These are phyloP conservation scores for Taenioides sp. DNA, from an alignment of 2,797 vertebrate genomes.

Conservation along the genomic window DNA sequence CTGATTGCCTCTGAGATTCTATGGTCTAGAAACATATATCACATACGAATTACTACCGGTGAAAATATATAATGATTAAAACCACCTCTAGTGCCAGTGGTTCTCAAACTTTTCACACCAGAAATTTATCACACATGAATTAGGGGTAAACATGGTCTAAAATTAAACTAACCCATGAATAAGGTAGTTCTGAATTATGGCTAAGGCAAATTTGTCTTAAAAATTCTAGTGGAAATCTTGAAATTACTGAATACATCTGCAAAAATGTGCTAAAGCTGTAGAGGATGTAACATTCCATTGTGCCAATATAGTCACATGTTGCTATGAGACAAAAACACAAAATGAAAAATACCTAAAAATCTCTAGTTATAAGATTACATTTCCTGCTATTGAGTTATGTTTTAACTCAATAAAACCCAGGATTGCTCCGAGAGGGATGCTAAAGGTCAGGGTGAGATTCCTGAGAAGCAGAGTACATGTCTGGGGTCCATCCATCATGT, in stretches of 20 bases:
- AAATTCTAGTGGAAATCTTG: background rate
- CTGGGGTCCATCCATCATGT: constrained; percentile 16
- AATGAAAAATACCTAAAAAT: constrained; percentile 11
- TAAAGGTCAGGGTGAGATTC: constrained; percentile 30
- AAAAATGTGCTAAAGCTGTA: background rate
- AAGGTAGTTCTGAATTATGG: too few relatives aligned
- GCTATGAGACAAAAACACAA: background rate
- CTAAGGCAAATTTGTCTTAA: background rate
- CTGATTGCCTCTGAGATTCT: background rate
- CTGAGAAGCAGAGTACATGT: constrained; percentile 20
- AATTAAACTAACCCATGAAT: too few relatives aligned
- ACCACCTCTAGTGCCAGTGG: background rate
- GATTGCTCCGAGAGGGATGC: constrained; percentile 6
- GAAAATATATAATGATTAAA: too few relatives aligned
- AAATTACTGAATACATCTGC: background rate
- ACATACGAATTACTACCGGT: background rate
- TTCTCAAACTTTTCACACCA: too few relatives aligned
- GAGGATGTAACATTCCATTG: background rate
- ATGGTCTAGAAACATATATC: background rate
- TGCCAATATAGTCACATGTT: background rate
- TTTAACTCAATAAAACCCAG: constrained; percentile 8
- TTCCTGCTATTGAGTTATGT: background rate
- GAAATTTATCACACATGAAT: too few relatives aligned
- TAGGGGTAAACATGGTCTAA: too few relatives aligned
- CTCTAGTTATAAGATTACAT: background rate